These are phyloP conservation scores for Hemistola chrysoprasaria DNA, from an alignment of 2,888 invertebrate genomes.

Conservation along the genomic window DNA sequence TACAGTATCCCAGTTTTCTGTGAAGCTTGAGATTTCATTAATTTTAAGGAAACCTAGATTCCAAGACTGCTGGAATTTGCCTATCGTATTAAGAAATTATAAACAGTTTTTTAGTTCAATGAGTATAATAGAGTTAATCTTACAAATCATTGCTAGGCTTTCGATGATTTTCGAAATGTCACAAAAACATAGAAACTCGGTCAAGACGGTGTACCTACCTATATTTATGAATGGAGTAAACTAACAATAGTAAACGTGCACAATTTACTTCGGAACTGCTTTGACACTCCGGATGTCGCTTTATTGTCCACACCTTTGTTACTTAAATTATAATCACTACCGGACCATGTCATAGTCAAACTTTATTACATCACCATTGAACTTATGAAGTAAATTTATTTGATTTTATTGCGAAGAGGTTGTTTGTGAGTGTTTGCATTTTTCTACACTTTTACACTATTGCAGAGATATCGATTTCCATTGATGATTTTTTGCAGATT, in stretches of 20 bases:
- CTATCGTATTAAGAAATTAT: no score
- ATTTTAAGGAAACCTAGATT: no score
- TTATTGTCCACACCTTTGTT: slow-evolving; percentile 16
- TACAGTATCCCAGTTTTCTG: no score
- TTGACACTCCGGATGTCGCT: slow-evolving; percentile 20
- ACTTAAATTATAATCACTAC: not conserved
- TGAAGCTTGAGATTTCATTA: no score
- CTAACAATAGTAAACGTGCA: slow-evolving; percentile 23
- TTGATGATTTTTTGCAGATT: slow-evolving; percentile 9
- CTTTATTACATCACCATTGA: not conserved
- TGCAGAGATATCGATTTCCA: slow-evolving; percentile 13
- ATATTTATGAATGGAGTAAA: slow-evolving; percentile 18
- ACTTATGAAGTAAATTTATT: no score
- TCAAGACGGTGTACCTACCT: slow-evolving; percentile 1
- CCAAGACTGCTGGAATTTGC: no score
- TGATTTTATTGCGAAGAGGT: no score
- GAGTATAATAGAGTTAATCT: no score
- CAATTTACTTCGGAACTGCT: slow-evolving; percentile 18
- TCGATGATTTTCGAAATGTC: no score
- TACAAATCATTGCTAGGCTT: no score
- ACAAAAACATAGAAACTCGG: not conserved
- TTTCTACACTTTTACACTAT: slow-evolving; percentile 15
- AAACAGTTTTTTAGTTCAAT: no score
- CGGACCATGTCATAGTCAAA: slow-evolving; percentile 1
- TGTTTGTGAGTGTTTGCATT: not conserved